Conservation (phyloP, 1,140 invertebrate species). For the Batillaria attramentaria region DNA sequence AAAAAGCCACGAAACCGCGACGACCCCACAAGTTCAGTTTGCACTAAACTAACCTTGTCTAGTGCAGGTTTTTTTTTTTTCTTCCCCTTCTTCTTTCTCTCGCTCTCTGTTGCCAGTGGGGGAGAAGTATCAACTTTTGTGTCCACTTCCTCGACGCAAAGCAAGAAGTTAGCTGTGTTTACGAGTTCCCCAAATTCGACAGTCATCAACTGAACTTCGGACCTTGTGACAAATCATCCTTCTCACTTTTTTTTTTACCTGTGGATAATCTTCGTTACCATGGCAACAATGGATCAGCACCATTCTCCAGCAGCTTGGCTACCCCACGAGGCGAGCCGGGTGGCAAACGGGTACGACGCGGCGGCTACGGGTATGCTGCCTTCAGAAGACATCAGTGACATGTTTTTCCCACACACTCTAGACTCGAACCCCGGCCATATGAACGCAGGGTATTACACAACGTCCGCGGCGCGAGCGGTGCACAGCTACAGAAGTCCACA, state of each 20-base stretch:
- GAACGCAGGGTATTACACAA: conserved; percentile 47
- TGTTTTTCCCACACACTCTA: conserved; percentile 57
- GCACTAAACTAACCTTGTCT: neutral
- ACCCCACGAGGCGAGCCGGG: conserved; percentile 46
- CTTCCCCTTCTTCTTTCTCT: conserved; percentile 3
- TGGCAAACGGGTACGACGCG: conserved; percentile 42
- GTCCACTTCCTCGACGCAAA: no score
- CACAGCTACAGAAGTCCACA: conserved; percentile 52
- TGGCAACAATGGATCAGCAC: conserved; percentile 49
- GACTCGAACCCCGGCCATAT: conserved; percentile 49
- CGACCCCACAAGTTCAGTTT: neutral
- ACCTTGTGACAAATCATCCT: no score
- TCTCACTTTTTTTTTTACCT: no score
- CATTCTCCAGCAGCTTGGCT: conserved; percentile 51
- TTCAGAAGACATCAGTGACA: conserved; percentile 60
- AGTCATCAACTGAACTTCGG: no score
- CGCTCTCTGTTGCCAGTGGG: no score
- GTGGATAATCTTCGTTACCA: no score
- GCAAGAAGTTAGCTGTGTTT: no score
- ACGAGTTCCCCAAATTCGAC: no score
- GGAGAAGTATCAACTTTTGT: no score
- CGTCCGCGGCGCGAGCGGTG: conserved; percentile 45
- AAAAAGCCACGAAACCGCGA: neutral
- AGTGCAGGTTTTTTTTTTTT: neutral
- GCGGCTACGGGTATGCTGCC: conserved; percentile 43